Percentiles rank a stretch among this genome's conserved stretches.
Conservation (phyloP, 2,113 vertebrate species). For the Puffinus mauretanicus region DNA sequence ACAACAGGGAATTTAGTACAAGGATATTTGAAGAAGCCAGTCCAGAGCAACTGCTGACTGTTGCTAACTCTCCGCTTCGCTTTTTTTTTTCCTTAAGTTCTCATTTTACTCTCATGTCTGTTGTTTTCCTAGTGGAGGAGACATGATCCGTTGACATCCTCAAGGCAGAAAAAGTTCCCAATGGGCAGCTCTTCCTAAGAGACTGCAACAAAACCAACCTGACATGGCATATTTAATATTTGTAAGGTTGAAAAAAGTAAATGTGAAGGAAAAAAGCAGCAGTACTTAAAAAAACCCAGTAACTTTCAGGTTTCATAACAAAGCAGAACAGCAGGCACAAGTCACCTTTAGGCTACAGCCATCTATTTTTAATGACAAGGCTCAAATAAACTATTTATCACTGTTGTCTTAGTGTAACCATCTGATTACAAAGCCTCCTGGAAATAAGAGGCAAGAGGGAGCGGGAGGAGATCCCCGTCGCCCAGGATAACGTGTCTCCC, state of each 20-base stretch:
- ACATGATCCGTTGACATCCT: not conserved
- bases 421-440: not conserved
- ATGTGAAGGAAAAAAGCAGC: not conserved
- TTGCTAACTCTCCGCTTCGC: not conserved
- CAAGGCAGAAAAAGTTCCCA: not conserved
- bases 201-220: not conserved
- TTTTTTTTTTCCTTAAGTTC: not conserved
- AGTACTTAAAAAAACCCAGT: not conserved
- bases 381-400: not conserved
- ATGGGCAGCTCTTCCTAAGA: not conserved
- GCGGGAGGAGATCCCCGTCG: not conserved
- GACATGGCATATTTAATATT: not conserved
- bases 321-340: not conserved
- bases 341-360: constrained; percentile 1
- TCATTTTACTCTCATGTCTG: not conserved
- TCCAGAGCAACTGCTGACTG: not conserved
- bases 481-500: not conserved
- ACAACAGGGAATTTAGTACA: not conserved
- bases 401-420: not conserved
- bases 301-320: not conserved
- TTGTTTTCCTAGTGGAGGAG: not conserved
- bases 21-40: not conserved
- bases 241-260: not conserved
- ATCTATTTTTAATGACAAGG: not conserved
- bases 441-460: not conserved